Conservation (phyloP, 2,888 invertebrate species). For the Catocala sponsa region DNA sequence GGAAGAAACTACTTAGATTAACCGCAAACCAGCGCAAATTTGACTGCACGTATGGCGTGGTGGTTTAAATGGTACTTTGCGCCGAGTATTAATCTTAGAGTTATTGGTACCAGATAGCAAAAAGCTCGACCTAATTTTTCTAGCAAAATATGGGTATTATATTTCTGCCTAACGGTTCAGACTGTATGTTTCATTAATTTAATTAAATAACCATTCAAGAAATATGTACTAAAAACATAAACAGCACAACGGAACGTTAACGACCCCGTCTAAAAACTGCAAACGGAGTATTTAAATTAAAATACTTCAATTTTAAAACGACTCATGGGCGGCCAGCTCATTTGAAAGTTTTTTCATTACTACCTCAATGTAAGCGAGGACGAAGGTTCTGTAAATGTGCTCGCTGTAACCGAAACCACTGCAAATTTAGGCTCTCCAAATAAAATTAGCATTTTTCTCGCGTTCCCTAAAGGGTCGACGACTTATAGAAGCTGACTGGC, state of each 20-base stretch:
- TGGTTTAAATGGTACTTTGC: too few species aligned
- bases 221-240: constrained; percentile 3
- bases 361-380: constrained; percentile 48
- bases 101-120: too few species aligned
- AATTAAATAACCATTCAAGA: too few species aligned
- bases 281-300: constrained; percentile 35
- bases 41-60: too few species aligned
- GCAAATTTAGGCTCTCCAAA: constrained; percentile 48
- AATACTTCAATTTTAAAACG: constrained; percentile 48
- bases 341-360: constrained; percentile 69
- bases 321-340: constrained; percentile 53
- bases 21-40: too few species aligned
- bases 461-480: constrained; percentile 50
- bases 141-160: too few species aligned
- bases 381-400: constrained; percentile 50
- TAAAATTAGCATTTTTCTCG: constrained; percentile 58
- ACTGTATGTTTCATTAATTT: too few species aligned
- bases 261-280: constrained; percentile 21
- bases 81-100: too few species aligned
- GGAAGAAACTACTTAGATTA: too few species aligned
- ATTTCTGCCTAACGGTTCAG: too few species aligned
- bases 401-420: constrained; percentile 54
- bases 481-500: constrained; percentile 43
- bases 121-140: too few species aligned
- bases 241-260: constrained; percentile 8